phyloP scores from a whole-genome alignment of 2,113 vertebrate species.

The Anas platyrhynchos region DNA sequence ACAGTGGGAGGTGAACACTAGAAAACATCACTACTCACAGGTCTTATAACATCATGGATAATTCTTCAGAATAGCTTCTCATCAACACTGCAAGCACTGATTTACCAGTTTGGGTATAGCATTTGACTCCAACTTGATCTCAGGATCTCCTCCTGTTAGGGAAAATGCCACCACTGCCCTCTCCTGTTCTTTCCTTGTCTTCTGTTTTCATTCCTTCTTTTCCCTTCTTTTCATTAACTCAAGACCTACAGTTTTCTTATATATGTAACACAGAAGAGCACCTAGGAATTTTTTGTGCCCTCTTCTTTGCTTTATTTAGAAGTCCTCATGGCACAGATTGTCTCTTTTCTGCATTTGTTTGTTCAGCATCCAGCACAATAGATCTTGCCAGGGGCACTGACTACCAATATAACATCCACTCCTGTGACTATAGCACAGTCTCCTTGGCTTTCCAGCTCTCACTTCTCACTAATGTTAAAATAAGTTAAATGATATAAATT shows the following conservation, averaged over 20 bases:
- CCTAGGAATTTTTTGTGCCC: not conserved
- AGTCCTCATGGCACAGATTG: not conserved
- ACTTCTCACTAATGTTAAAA: not conserved
- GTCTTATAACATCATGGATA: not conserved
- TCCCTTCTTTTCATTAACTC: not conserved
- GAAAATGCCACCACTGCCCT: constrained; percentile 68
- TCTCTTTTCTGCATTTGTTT: not conserved
- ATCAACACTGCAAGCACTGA: not conserved
- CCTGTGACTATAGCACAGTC: not conserved
- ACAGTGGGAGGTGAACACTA: not conserved
- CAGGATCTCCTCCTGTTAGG: not conserved
- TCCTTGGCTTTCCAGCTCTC: not conserved
- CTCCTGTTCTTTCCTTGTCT: constrained; percentile 59
- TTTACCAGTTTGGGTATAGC: not conserved
- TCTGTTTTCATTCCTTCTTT: not conserved
- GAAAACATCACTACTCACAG: not conserved
- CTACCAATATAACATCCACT: not conserved
- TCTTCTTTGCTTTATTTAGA: not conserved
- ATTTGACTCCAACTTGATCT: not conserved
- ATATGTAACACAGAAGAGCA: not conserved
- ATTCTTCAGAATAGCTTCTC: not conserved
- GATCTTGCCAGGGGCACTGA: not conserved
- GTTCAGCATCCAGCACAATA: not conserved
- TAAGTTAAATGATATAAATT: not conserved
- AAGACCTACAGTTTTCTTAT: not conserved